Conservation (phyloP, 2,888 invertebrate species). For the Amblyteles armatorius region DNA sequence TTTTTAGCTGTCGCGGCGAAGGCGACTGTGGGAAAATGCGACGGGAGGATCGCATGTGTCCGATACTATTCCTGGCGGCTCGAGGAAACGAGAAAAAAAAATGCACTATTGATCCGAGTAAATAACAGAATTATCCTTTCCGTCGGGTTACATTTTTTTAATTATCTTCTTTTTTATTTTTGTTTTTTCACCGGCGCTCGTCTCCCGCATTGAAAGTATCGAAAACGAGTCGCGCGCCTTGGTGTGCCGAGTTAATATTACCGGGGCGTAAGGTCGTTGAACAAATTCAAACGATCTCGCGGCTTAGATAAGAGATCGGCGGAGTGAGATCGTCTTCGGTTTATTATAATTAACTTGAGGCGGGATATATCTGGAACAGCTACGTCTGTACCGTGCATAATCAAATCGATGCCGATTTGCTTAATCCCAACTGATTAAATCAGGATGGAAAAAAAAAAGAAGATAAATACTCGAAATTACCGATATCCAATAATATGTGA, state of each 20-base stretch:
- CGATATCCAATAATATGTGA: slow-evolving; percentile 25
- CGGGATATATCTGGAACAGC: slow-evolving; percentile 7
- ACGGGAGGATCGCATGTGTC: neutral
- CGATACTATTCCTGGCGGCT: slow-evolving; percentile 18
- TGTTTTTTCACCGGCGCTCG: slow-evolving; percentile 3
- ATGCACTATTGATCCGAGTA: slow-evolving; percentile 47
- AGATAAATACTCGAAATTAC: neutral
- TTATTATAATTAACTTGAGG: slow-evolving; percentile 51
- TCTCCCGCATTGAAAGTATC: slow-evolving; percentile 38
- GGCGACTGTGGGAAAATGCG: slow-evolving; percentile 42
- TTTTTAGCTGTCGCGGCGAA: slow-evolving; percentile 12
- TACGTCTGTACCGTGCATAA: neutral
- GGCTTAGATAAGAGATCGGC: slow-evolving; percentile 32
- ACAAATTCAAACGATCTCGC: slow-evolving; percentile 11
- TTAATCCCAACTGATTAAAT: slow-evolving; percentile 24
- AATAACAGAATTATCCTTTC: slow-evolving; percentile 59
- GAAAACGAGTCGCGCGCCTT: slow-evolving; percentile 17
- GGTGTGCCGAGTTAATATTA: neutral
- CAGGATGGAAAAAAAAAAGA: neutral
- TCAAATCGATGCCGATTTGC: slow-evolving; percentile 14
- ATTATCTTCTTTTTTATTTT: slow-evolving; percentile 35
- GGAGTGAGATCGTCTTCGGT: slow-evolving; percentile 30
- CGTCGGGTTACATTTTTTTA: slow-evolving; percentile 28
- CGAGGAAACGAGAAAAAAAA: slow-evolving; percentile 35
- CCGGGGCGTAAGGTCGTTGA: slow-evolving; percentile 41